Evolutionary conservation across 2,797 vertebrate genomes (phyloP), one percentile per base, ranked within the genome.

Genomic region (Loriculus beryllinus): DNA sequence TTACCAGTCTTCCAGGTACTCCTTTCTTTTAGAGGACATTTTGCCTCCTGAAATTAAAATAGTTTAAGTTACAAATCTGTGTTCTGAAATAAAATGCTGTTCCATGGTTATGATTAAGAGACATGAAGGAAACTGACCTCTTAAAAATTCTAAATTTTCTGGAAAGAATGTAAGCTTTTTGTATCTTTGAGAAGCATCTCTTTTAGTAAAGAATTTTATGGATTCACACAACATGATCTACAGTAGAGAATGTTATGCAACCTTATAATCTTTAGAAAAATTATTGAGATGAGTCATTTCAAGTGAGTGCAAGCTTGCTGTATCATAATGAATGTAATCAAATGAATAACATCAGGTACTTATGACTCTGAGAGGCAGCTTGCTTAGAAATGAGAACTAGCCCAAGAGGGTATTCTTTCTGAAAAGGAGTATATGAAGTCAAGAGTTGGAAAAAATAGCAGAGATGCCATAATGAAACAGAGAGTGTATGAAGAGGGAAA

Each of bases 1-100:
- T 99, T 92, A 99, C 98, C 89, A 99, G 97, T 96, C 98, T 99
- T 80, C 99, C 99, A 98, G 99, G 99, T 99, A 97, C 93, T 92
- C 28, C 40, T 54, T 2, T 59, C 39, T 79, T 95, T 74, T 65
- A 59, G 16, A 70, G 28, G 42, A 21, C 25, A 5, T 92, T 82
- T 82, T 71, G 29, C 16, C 9, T 86, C 48, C 39, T 92, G 25
- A 31, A 77, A 47, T 2, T 80, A 56, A 54, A 78, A 42, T 20
- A 33, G 6, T 63, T 91, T 52, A 47, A 69, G 21, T 40, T 82
- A 39, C 26, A 79, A 10, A 56, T 70, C 51, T 72, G 14, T 35
- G 42, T 82, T 82, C 19, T 37, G 51, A 59, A 14, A 68, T 88
- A 15, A 75, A 40, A 28, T 82, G 6, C 12, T 63, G 1, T 70